A percentile compares a stretch with the other conserved stretches of the same genome.
phyloP scores from a whole-genome alignment of 2,113 vertebrate genomes.

The Elephas maximus region DNA sequence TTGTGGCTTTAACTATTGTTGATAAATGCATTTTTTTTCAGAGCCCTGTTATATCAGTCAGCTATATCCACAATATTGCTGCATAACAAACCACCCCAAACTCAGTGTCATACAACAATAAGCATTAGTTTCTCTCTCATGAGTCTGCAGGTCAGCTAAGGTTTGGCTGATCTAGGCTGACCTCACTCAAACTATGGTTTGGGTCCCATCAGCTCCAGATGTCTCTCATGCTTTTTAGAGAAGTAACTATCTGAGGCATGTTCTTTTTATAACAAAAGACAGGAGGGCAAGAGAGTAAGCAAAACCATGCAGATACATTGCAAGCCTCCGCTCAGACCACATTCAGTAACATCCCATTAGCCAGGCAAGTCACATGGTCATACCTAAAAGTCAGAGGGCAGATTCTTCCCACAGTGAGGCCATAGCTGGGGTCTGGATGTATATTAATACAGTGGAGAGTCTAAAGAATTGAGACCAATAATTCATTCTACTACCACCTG shows the following conservation, averaged over 20 bases:
- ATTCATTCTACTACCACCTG: background rate
- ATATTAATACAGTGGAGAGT: background rate
- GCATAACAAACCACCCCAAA: background rate
- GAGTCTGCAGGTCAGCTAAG: background rate
- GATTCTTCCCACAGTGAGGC: background rate
- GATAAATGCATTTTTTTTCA: conserved; percentile 13
- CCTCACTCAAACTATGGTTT: background rate
- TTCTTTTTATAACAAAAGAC: background rate
- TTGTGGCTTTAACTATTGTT: conserved; percentile 13
- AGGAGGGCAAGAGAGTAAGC: background rate
- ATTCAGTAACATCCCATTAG: background rate
- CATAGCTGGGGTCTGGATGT: background rate
- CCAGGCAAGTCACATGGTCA: background rate
- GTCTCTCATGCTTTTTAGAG: background rate
- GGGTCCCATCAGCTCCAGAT: background rate
- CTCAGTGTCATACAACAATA: background rate
- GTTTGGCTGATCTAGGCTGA: background rate
- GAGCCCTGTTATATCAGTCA: background rate
- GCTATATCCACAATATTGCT: background rate
- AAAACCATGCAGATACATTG: background rate
- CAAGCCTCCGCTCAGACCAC: background rate
- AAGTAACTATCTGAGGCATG: too few relatives aligned
- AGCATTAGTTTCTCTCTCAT: background rate
- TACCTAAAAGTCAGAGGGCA: background rate
- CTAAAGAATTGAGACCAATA: background rate